A percentile compares a stretch with the other conserved stretches of the same genome.
Conservation (phyloP, 2,888 invertebrate genomes). For the Tromatobia lineatoria region DNA sequence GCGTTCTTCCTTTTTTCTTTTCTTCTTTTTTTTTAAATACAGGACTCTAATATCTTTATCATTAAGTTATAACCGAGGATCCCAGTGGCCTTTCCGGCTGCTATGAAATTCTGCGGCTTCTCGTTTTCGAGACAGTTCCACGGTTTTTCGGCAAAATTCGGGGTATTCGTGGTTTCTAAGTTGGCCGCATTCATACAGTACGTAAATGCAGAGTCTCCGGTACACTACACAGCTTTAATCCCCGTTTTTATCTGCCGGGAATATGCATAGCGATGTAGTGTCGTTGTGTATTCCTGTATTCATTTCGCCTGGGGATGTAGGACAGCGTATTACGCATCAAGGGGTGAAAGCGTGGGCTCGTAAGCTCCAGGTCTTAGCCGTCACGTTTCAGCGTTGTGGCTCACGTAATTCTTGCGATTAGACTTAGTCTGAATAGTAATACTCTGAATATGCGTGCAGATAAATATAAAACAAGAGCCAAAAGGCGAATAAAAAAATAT, state of each 20-base stretch:
- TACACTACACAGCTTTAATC: conserved; percentile 18
- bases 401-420: conserved; percentile 38
- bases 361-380: conserved; percentile 37
- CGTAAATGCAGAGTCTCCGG: conserved; percentile 16
- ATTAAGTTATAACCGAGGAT: background rate
- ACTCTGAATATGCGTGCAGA: background rate
- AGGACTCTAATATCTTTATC: conserved; percentile 30
- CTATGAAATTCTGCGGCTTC: background rate
- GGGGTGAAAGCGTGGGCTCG: conserved; percentile 20
- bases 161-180: background rate
- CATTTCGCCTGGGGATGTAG: conserved; percentile 33
- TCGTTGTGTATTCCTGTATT: conserved; percentile 34
- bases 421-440: background rate
- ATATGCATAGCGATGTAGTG: conserved; percentile 18
- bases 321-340: conserved; percentile 24
- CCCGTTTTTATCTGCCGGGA: conserved; percentile 45
- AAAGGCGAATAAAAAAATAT: conserved; percentile 81
- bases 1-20: background rate
- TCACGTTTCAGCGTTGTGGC: conserved; percentile 16
- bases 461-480: background rate
- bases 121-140: conserved; percentile 1
- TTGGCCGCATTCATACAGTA: conserved; percentile 9
- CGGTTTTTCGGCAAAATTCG: background rate
- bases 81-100: background rate
- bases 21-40: conserved; percentile 1